These are phyloP conservation scores for Philotrypesis tridentata DNA, from an alignment of 1,140 invertebrate genomes.

Conservation along the genomic window DNA sequence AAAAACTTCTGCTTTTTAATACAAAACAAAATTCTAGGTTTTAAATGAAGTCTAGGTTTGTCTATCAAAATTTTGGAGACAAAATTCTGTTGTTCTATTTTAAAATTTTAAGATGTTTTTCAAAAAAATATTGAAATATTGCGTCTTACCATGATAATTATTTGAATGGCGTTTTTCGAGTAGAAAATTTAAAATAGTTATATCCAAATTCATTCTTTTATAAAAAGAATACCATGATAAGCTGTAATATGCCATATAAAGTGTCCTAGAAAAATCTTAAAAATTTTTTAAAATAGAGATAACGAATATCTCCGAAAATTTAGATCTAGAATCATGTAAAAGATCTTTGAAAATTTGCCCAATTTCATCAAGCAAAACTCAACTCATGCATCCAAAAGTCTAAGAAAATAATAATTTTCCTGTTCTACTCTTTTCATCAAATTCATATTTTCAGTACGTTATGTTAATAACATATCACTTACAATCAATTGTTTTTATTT, in stretches of 20 bases:
- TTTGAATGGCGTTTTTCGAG: constrained; percentile 2
- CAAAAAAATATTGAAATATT: neutral
- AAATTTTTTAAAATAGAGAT: neutral
- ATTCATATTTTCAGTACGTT: constrained; percentile 28
- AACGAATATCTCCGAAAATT: constrained; percentile 1
- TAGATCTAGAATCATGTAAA: neutral
- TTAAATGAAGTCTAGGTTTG: neutral
- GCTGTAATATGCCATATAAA: constrained; percentile 22
- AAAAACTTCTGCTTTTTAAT: neutral
- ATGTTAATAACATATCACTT: constrained; percentile 4
- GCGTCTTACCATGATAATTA: constrained; percentile 8
- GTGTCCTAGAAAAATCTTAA: neutral
- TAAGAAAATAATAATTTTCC: constrained; percentile 20
- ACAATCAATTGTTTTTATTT: constrained; percentile 6
- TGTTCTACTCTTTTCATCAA: neutral
- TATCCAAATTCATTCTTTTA: constrained; percentile 34
- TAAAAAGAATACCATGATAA: constrained; percentile 27
- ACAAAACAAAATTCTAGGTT: neutral
- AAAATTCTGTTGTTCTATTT: neutral
- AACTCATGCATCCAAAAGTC: neutral
- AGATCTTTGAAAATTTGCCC: neutral
- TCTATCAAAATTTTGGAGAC: neutral
- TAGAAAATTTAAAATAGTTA: constrained; percentile 12
- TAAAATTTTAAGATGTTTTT: neutral
- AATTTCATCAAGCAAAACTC: constrained; percentile 9